Evolutionary conservation across 2,888 invertebrate genomes (phyloP).

Genomic region (Ormyrus rosae): DNA sequence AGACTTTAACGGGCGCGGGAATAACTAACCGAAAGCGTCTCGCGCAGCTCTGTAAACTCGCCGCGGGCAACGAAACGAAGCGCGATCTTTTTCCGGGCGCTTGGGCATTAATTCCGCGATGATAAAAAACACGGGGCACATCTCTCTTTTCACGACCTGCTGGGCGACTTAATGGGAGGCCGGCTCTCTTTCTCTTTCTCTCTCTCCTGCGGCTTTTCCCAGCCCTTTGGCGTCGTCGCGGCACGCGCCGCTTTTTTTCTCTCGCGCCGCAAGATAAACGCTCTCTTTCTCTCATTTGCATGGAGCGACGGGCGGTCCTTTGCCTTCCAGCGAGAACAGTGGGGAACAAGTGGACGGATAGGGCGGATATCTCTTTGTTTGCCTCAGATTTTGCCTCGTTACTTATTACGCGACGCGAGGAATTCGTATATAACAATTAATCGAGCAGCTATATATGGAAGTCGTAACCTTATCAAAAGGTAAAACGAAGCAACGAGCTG

Average conservation of each 20-base stretch:
- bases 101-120: conserved; percentile 6
- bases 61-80: too few species aligned
- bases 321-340: background rate
- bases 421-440: too few species aligned
- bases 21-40: too few species aligned
- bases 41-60: too few species aligned
- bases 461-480: too few species aligned
- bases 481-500: too few species aligned
- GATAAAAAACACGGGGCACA: conserved; percentile 24
- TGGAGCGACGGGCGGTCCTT: conserved; percentile 65
- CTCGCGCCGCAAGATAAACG: conserved; percentile 64
- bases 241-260: conserved; percentile 36
- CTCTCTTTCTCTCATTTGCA: conserved; percentile 68
- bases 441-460: too few species aligned
- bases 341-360: too few species aligned
- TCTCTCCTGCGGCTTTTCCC: conserved; percentile 57
- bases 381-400: too few species aligned
- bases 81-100: conserved; percentile 7
- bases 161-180: conserved; percentile 39
- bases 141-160: background rate
- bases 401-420: too few species aligned
- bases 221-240: conserved; percentile 55
- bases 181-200: conserved; percentile 10
- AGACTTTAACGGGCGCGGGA: too few species aligned
- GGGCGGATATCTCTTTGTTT: too few species aligned